Percentiles rank a stretch among this genome's conserved stretches.
Conservation (phyloP, 2,113 vertebrate species). For the Callionymus lyra region DNA sequence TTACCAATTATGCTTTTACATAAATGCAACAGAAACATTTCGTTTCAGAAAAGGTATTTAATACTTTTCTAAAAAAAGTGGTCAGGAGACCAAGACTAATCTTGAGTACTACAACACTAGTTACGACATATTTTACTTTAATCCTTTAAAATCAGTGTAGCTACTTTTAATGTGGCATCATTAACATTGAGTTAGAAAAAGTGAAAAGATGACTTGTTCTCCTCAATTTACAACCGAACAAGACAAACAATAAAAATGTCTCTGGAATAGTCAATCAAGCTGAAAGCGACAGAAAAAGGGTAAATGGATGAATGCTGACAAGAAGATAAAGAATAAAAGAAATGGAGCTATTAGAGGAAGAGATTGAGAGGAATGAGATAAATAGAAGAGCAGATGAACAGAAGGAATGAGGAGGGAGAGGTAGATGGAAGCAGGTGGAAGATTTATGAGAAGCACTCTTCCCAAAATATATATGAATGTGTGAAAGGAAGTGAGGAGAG, state of each 20-base stretch:
- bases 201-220: background rate
- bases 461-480: constrained; percentile 52
- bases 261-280: background rate
- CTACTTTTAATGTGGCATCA: background rate
- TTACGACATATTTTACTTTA: no score
- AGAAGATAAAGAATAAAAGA: constrained; percentile 51
- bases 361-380: constrained; percentile 36
- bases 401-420: constrained; percentile 33
- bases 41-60: no score
- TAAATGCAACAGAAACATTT: no score
- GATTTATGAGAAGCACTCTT: constrained; percentile 56
- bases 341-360: constrained; percentile 50
- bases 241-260: background rate
- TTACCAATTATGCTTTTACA: no score
- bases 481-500: constrained; percentile 55
- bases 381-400: constrained; percentile 34
- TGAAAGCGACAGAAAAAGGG: constrained; percentile 11
- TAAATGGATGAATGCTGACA: constrained; percentile 43
- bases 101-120: no score
- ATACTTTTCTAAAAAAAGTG: no score
- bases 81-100: no score
- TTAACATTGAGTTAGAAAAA: background rate
- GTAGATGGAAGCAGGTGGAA: constrained; percentile 40
- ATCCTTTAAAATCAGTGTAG: no score
- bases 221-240: background rate